Evolutionary conservation across 2,797 vertebrate genomes (phyloP).

Genomic region (Furcifer pardalis): DNA sequence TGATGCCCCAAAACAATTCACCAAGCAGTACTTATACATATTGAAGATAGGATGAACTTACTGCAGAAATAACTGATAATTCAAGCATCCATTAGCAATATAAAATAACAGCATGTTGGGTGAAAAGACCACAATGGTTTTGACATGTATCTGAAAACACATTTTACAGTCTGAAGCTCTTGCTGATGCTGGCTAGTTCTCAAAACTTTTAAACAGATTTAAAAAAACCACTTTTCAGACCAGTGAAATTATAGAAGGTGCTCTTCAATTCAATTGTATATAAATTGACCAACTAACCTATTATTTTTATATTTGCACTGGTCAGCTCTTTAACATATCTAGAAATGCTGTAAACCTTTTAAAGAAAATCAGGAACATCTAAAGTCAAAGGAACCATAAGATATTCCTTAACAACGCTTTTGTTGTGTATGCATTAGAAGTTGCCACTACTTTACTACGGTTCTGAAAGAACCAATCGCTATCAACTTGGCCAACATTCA

Average conservation of each 20-base stretch:
- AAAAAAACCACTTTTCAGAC: slow-evolving; percentile 82
- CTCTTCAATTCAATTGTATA: slow-evolving; percentile 73
- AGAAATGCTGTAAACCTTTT: slow-evolving; percentile 57
- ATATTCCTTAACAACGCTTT: slow-evolving; percentile 64
- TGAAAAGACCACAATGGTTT: slow-evolving; percentile 77
- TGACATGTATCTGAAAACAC: slow-evolving; percentile 74
- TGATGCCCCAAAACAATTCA: neutral
- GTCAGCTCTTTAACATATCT: slow-evolving; percentile 54
- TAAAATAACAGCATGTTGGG: slow-evolving; percentile 49
- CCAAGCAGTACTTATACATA: slow-evolving; percentile 62
- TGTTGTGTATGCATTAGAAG: slow-evolving; percentile 63
- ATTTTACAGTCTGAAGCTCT: slow-evolving; percentile 78
- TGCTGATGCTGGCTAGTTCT: slow-evolving; percentile 82
- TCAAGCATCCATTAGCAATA: slow-evolving; percentile 53
- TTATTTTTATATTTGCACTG: slow-evolving; percentile 59
- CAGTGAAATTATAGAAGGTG: slow-evolving; percentile 77
- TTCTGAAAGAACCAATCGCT: slow-evolving; percentile 70
- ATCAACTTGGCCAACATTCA: slow-evolving; percentile 72
- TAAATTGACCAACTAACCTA: slow-evolving; percentile 74
- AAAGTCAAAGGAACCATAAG: slow-evolving; percentile 72
- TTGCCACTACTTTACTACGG: slow-evolving; percentile 71
- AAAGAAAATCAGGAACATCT: slow-evolving; percentile 54
- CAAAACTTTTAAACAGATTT: slow-evolving; percentile 83
- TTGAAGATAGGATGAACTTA: slow-evolving; percentile 60
- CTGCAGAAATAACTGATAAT: slow-evolving; percentile 43